Percentiles rank a stretch among this genome's conserved stretches.
Evolutionary conservation across 2,113 vertebrate genomes (phyloP).

Genomic region (Macquaria australasica): DNA sequence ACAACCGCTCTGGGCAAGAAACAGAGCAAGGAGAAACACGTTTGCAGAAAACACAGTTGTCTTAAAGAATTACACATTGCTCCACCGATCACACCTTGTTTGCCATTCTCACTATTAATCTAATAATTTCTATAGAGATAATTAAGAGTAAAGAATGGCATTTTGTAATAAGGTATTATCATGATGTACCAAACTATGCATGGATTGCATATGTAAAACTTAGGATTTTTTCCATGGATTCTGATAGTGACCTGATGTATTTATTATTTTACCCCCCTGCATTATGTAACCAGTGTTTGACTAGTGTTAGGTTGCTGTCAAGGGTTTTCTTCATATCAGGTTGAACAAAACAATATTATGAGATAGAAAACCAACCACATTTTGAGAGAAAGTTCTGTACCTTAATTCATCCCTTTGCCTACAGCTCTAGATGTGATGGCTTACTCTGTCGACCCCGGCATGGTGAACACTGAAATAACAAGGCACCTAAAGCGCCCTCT

Average conservation of each 20-base stretch:
- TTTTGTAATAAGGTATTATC: not conserved
- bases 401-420: not conserved
- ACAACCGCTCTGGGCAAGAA: constrained; percentile 45
- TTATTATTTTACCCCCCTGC: not conserved
- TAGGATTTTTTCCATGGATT: not conserved
- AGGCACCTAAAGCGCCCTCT: constrained; percentile 69
- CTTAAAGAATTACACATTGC: not conserved
- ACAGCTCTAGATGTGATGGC: constrained; percentile 75
- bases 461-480: constrained; percentile 73
- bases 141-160: not conserved
- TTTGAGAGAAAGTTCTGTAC: not conserved
- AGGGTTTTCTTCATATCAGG: not conserved
- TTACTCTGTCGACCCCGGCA: constrained; percentile 80
- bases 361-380: not conserved
- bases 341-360: not conserved
- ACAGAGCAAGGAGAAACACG: constrained; percentile 23
- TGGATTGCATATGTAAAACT: not conserved
- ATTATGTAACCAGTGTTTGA: not conserved
- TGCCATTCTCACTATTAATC: not conserved
- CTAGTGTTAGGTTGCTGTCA: not conserved
- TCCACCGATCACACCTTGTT: not conserved
- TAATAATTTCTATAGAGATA: not conserved
- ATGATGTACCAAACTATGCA: not conserved
- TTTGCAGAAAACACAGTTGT: constrained; percentile 5
- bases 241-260: not conserved